Evolutionary conservation across 2,888 invertebrate genomes (phyloP).

Genomic region (Dasypogon diadema): DNA sequence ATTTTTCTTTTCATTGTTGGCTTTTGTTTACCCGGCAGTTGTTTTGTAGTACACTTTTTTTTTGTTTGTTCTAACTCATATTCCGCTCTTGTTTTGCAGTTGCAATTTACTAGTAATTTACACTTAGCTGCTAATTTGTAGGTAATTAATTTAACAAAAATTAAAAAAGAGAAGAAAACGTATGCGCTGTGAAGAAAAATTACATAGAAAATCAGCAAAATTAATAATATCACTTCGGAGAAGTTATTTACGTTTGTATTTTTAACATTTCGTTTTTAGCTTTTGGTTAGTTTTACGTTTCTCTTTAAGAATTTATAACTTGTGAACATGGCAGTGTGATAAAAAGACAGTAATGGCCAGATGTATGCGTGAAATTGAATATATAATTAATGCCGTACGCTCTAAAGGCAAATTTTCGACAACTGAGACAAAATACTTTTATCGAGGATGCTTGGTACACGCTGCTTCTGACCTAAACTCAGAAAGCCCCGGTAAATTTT

Average conservation of each 20-base stretch:
- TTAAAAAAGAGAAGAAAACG: conserved; percentile 47
- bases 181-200: conserved; percentile 54
- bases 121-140: not conserved
- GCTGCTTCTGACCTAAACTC: no score
- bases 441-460: no score
- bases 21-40: not conserved
- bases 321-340: not conserved
- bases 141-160: conserved; percentile 33
- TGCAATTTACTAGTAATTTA: conserved; percentile 20
- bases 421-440: no score
- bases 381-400: no score
- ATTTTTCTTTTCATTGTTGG: not conserved
- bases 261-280: not conserved
- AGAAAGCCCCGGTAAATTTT: no score
- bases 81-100: conserved; percentile 7
- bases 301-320: not conserved
- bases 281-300: conserved; percentile 13
- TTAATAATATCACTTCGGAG: conserved; percentile 30
- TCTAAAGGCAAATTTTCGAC: no score
- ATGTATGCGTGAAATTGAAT: no score
- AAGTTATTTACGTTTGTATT: conserved; percentile 27
- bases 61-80: conserved; percentile 3
- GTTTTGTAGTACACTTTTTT: not conserved
- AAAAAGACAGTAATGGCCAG: no score
- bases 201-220: conserved; percentile 35